Conservation (phyloP, 2,113 vertebrate species). For the Rynchops niger region DNA sequence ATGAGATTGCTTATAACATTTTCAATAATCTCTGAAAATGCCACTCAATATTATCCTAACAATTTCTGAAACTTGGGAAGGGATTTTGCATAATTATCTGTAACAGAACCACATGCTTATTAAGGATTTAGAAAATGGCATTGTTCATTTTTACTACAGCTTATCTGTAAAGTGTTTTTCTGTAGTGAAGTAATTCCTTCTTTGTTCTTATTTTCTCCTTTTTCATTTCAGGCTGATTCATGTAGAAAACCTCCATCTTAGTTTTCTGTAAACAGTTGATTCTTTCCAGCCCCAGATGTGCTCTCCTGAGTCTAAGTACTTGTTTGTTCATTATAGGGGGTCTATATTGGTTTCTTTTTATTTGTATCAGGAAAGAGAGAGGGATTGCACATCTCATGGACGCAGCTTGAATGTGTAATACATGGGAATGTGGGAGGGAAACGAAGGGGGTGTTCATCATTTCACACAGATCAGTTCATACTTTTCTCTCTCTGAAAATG, state of each 20-base stretch:
- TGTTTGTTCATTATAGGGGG: background rate
- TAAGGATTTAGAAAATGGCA: background rate
- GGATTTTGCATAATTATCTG: background rate
- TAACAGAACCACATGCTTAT: background rate
- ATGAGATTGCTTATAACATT: background rate
- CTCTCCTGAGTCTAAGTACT: background rate
- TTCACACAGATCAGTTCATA: background rate
- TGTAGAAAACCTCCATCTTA: background rate
- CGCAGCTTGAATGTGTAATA: background rate
- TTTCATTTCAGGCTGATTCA: background rate
- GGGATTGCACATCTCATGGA: background rate
- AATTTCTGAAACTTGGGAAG: background rate
- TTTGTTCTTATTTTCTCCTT: background rate
- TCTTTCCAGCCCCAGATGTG: background rate
- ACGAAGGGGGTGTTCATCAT: background rate
- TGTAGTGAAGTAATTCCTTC: background rate
- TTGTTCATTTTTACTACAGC: background rate
- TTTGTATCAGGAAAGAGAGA: background rate
- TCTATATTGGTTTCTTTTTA: background rate
- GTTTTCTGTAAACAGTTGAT: background rate
- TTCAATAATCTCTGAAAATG: background rate
- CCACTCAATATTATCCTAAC: background rate
- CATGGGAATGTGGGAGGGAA: too few species aligned
- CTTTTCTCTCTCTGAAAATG: background rate
- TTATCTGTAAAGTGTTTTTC: background rate